Conservation (phyloP, 2,888 invertebrate genomes). For the Coenonympha glycerion region DNA sequence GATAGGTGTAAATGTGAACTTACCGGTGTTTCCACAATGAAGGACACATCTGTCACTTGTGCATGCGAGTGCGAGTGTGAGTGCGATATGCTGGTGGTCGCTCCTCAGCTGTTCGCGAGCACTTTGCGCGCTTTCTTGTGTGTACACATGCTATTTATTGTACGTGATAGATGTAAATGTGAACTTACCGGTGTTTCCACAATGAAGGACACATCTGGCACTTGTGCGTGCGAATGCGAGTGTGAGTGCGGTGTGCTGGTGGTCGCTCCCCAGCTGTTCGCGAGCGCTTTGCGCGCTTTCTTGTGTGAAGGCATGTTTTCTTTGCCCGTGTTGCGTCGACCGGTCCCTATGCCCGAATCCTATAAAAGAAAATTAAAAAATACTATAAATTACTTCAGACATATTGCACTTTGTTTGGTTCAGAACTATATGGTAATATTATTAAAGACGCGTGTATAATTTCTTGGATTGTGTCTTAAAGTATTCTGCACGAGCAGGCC, state of each 20-base stretch:
- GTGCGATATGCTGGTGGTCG: conserved; percentile 67
- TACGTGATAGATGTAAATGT: too few relatives aligned
- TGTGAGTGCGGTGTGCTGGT: conserved; percentile 59
- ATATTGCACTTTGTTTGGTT: too few relatives aligned
- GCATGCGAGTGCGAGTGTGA: conserved; percentile 9
- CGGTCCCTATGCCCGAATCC: conserved; percentile 66
- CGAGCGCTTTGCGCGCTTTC: neutral
- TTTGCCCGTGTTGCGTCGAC: conserved; percentile 74
- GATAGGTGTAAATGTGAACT: too few relatives aligned
- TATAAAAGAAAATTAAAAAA: conserved; percentile 29
- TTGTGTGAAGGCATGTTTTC: conserved; percentile 78
- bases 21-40: conserved; percentile 86
- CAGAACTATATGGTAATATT: too few relatives aligned
- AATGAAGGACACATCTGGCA: conserved; percentile 81
- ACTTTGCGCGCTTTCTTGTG: conserved; percentile 87
- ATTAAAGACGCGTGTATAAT: too few relatives aligned
- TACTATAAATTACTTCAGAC: too few relatives aligned
- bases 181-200: conserved; percentile 84
- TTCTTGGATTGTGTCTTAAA: too few relatives aligned
- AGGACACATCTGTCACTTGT: conserved; percentile 79
- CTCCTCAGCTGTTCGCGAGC: conserved; percentile 82
- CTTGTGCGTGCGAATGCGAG: conserved; percentile 30
- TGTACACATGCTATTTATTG: too few relatives aligned
- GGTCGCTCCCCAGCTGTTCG: conserved; percentile 77
- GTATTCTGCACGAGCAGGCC: conserved; percentile 83